These are phyloP conservation scores for Hydrochoerus hydrochaeris DNA, from an alignment of 2,113 vertebrate genomes.

Conservation along the genomic window DNA sequence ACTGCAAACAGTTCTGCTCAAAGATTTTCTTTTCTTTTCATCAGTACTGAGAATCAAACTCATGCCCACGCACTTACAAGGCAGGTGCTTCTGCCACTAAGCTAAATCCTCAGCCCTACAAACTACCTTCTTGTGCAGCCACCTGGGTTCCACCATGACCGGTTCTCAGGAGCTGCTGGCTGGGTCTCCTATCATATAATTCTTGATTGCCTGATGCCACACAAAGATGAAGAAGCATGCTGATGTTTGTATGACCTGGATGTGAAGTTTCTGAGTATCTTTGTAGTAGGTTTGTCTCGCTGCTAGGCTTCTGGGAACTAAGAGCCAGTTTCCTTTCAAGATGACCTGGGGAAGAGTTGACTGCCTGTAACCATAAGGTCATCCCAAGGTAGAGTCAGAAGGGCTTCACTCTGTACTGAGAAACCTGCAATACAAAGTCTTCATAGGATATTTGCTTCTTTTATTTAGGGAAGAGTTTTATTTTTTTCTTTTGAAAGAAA, in stretches of 20 bases:
- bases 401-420: neutral
- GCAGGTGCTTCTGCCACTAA: no score
- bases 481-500: neutral
- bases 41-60: no score
- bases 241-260: fast-evolving
- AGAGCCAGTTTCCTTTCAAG: neutral
- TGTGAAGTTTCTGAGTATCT: neutral
- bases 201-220: neutral
- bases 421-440: neutral
- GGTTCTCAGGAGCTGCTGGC: no score
- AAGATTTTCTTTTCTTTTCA: no score
- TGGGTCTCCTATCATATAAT: neutral
- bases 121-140: no score
- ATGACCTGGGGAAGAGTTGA: neutral
- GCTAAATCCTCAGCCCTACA: no score
- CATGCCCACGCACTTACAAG: no score
- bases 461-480: neutral
- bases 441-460: neutral
- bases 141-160: no score
- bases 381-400: neutral
- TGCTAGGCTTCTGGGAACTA: neutral
- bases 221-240: neutral
- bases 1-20: no score
- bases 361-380: neutral
- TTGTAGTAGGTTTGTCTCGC: neutral